These are phyloP conservation scores for Coregonus sp. DNA, from an alignment of 2,797 vertebrate genomes.

Conservation along the genomic window DNA sequence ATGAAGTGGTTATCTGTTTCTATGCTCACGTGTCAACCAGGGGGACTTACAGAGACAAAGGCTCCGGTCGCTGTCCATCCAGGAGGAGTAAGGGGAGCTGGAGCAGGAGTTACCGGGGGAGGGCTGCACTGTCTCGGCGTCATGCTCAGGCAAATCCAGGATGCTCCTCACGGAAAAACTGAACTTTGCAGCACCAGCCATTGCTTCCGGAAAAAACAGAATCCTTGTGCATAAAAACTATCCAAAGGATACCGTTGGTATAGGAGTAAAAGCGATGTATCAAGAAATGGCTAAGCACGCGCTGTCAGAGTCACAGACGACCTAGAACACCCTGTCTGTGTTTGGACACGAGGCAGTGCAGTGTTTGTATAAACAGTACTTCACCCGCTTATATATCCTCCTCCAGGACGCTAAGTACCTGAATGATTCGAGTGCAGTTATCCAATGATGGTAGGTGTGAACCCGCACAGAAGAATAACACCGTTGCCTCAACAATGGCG, in stretches of 20 bases:
- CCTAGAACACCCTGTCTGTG: constrained; percentile 62
- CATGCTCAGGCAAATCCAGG: constrained; percentile 92
- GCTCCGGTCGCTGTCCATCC: constrained; percentile 85
- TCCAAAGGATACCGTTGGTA: constrained; percentile 29
- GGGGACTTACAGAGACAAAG: constrained; percentile 86
- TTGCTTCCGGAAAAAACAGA: constrained; percentile 49
- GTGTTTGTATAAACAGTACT: constrained; percentile 91
- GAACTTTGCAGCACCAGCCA: constrained; percentile 85
- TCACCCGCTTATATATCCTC: constrained; percentile 82
- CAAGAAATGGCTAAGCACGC: constrained; percentile 43
- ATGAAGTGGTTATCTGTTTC: too few relatives aligned
- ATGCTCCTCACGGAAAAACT: constrained; percentile 96
- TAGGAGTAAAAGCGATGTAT: constrained; percentile 17
- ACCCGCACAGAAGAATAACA: constrained; percentile 71
- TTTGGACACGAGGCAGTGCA: constrained; percentile 68
- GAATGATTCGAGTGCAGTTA: constrained; percentile 84
- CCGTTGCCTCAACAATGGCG: constrained; percentile 70
- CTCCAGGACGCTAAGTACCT: constrained; percentile 82
- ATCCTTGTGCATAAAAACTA: constrained; percentile 24
- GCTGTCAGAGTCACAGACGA: constrained; percentile 50
- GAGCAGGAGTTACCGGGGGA: constrained; percentile 63
- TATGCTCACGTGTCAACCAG: neutral
- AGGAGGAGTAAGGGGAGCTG: constrained; percentile 75
- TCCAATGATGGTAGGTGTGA: constrained; percentile 82
- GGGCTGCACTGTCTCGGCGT: constrained; percentile 67